phyloP scores from a whole-genome alignment of 1,140 invertebrate genomes.

The Venturia canescens region DNA sequence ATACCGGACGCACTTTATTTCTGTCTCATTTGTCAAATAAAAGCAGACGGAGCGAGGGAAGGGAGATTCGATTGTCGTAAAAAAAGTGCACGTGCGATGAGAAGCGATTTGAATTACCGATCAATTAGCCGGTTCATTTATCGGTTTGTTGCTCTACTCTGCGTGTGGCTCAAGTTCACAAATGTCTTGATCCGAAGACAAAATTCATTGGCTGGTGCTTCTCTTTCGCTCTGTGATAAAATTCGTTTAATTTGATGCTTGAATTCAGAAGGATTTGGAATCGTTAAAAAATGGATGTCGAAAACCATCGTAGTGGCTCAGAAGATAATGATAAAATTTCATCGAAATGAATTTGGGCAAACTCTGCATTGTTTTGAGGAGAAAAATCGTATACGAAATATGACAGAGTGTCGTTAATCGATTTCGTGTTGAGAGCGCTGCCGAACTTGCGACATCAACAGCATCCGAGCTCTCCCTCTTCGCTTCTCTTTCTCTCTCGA shows the following conservation, averaged over 20 bases:
- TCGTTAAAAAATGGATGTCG: too few relatives aligned
- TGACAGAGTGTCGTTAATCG: slow-evolving; percentile 1
- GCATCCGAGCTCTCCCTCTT: slow-evolving; percentile 42
- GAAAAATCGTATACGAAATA: neutral
- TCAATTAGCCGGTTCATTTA: neutral
- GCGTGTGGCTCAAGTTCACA: neutral
- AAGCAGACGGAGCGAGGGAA: neutral
- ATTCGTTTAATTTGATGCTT: too few relatives aligned
- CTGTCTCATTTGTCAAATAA: slow-evolving; percentile 30
- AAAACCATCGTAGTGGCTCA: too few relatives aligned
- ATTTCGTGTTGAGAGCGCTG: slow-evolving; percentile 39
- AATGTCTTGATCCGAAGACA: neutral
- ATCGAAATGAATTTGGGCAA: too few relatives aligned
- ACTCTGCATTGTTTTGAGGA: too few relatives aligned
- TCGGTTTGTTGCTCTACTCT: neutral
- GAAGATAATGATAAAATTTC: too few relatives aligned
- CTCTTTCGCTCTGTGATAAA: neutral
- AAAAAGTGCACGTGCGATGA: slow-evolving; percentile 36
- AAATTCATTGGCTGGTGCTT: too few relatives aligned
- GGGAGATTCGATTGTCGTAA: slow-evolving; percentile 8
- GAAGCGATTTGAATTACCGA: neutral
- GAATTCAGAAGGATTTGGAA: too few relatives aligned
- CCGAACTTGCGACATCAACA: slow-evolving; percentile 51
- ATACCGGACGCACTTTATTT: neutral
- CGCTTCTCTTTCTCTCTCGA: slow-evolving; percentile 56